Evolutionary conservation across 2,113 vertebrate genomes (phyloP), one percentile per base, ranked within the genome.

Genomic region (Chaetodon trifascialis): DNA sequence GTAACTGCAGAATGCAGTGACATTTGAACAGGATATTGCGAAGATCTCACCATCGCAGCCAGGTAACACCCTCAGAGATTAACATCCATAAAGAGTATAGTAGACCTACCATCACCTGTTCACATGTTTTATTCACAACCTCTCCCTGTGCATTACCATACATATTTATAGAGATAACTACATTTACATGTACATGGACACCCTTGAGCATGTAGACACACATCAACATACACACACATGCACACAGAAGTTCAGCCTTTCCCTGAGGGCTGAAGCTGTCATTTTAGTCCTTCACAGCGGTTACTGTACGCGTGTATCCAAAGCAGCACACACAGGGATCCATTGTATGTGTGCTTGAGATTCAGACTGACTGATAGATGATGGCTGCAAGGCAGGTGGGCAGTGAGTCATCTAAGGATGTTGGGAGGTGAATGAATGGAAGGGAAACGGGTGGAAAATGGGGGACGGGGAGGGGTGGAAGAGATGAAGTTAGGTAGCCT

Each of bases 121-220:
- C 75, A 42, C 87, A 91, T 91, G 86, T 91, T 92, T 94, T 91
- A 91, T 92, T 93, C 88, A 90, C 88, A 67, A 47, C 67, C 82
- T 44, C 73, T 44, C 68, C 30, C 63, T 5, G 62, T 89, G 83
- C 83, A 88, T 92, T 91, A 80, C 71, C 88, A 91, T 90, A 78
- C 90, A 92, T 92, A 94, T 90, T 92, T 88, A 94, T 92, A 85
- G 87, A 76, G 7, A 81, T 86, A 90, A 79, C 81, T 77, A 56
- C 85, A 89, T 91, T 90, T 88, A 89, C 88, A 89, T 91, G 84
- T 71, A 79, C 86, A 72, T 46, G 67, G 62, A 84, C 70, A 89
- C 55, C 79, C 76, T 55, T 76, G 80, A 80, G 78, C 80, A 59
- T 40, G 64, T 63, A 62, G 54, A 30, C 30, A 30, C 30, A 30